A percentile compares a stretch with the other conserved stretches of the same genome.
These are phyloP conservation scores for Litoditis marina DNA, from an alignment of 2,888 invertebrate genomes.

Conservation along the genomic window DNA sequence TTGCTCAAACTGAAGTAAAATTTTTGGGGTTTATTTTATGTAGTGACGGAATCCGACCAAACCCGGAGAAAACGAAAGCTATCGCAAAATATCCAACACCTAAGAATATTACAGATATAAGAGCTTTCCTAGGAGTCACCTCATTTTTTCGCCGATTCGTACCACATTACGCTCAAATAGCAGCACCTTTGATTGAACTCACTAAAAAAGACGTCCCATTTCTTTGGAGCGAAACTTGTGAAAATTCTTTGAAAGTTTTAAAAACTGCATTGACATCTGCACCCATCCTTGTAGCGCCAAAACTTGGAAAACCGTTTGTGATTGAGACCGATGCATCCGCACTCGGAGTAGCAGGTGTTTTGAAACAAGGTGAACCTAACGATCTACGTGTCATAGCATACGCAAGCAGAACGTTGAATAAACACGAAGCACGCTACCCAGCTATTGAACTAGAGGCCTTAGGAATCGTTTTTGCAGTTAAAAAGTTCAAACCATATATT, in stretches of 20 bases:
- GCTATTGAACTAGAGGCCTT: constrained; percentile 9
- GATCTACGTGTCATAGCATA: constrained; percentile 8
- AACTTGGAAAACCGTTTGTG: constrained; percentile 4
- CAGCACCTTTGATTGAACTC: constrained; percentile 15
- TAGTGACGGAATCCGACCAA: constrained; percentile 22
- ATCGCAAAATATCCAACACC: constrained; percentile 18
- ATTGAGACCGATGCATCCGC: constrained; percentile 12
- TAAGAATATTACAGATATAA: constrained; percentile 11
- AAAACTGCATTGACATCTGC: background rate
- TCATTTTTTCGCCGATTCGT: constrained; percentile 25
- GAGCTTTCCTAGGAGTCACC: constrained; percentile 20
- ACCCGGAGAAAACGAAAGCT: constrained; percentile 25
- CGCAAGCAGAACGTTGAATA: constrained; percentile 1
- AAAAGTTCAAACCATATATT: constrained; percentile 7
- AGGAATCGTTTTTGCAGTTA: background rate
- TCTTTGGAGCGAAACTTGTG: constrained; percentile 13
- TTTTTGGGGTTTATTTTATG: constrained; percentile 29
- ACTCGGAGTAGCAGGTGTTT: background rate
- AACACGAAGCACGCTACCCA: background rate
- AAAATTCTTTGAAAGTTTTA: constrained; percentile 14
- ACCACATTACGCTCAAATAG: constrained; percentile 15
- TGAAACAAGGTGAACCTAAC: constrained; percentile 3
- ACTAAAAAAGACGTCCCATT: constrained; percentile 13
- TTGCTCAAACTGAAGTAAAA: constrained; percentile 16
- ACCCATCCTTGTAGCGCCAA: constrained; percentile 9